A percentile compares a stretch with the other conserved stretches of the same genome.
phyloP scores from a whole-genome alignment of 2,888 invertebrate genomes.

The Coleophora deauratella region DNA sequence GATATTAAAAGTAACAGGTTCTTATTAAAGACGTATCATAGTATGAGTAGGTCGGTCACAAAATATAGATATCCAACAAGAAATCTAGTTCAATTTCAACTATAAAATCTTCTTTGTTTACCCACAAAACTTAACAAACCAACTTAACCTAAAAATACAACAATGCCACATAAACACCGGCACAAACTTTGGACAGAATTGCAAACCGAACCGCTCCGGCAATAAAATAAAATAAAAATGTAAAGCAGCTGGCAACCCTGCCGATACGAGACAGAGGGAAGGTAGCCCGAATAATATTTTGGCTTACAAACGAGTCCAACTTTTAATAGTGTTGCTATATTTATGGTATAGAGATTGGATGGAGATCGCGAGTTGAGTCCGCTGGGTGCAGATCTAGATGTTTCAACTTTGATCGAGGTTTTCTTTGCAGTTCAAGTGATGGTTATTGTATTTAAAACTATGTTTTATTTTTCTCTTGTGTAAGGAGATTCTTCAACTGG shows the following conservation, averaged over 20 bases:
- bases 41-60: too few species aligned
- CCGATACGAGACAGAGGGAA: constrained; percentile 54
- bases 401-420: constrained; percentile 26
- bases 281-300: constrained; percentile 72
- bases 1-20: too few species aligned
- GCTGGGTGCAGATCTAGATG: constrained; percentile 26
- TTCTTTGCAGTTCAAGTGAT: constrained; percentile 6
- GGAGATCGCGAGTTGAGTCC: constrained; percentile 38
- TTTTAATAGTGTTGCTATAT: constrained; percentile 72
- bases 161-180: neutral
- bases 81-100: too few species aligned
- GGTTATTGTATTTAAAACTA: neutral
- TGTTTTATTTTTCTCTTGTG: too few species aligned
- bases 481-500: too few species aligned
- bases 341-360: constrained; percentile 61
- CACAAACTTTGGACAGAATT: constrained; percentile 32
- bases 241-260: constrained; percentile 59
- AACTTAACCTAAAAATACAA: neutral
- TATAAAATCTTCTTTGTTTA: too few species aligned
- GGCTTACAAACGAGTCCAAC: constrained; percentile 72
- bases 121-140: neutral
- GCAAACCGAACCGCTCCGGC: constrained; percentile 27
- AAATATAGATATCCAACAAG: too few species aligned
- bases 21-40: too few species aligned
- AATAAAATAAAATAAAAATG: constrained; percentile 58